Evolutionary conservation across 2,888 invertebrate genomes (phyloP).

Genomic region (Gerris lacustris): DNA sequence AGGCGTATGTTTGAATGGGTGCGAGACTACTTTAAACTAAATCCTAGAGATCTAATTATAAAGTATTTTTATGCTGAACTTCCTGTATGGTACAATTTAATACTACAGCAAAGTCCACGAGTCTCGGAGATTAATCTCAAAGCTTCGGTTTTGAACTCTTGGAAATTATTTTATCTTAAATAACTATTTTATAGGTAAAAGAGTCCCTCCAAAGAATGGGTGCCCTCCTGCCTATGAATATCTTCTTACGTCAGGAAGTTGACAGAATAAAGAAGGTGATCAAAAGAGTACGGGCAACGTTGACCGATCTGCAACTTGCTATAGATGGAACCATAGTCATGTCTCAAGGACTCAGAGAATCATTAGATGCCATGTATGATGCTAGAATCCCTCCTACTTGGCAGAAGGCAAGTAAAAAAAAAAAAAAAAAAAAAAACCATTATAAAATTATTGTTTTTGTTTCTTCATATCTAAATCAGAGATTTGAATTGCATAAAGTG

Average conservation of each 20-base stretch:
- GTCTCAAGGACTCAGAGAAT: slow-evolving; percentile 78
- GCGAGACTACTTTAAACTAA: no score
- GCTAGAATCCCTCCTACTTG: slow-evolving; percentile 84
- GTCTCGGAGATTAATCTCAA: neutral
- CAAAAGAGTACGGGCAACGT: slow-evolving; percentile 51
- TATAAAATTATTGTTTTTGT: slow-evolving; percentile 8
- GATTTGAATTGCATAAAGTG: neutral
- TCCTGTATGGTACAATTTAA: no score
- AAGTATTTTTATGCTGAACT: no score
- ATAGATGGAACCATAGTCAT: slow-evolving; percentile 96
- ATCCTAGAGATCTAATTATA: no score
- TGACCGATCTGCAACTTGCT: slow-evolving; percentile 81
- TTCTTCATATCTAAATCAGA: no score
- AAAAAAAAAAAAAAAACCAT: no score
- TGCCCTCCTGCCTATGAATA: slow-evolving; percentile 85
- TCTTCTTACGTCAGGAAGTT: slow-evolving; percentile 66
- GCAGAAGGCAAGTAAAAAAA: slow-evolving; percentile 54
- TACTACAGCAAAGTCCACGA: no score
- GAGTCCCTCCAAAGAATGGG: slow-evolving; percentile 86
- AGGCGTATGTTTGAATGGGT: no score
- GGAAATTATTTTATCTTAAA: neutral
- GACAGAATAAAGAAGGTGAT: slow-evolving; percentile 80
- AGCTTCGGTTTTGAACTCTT: neutral
- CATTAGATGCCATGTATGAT: slow-evolving; percentile 92
- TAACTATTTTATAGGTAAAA: slow-evolving; percentile 43